These are phyloP conservation scores for Catocala sponsa DNA, from an alignment of 2,888 invertebrate species.

Conservation along the genomic window DNA sequence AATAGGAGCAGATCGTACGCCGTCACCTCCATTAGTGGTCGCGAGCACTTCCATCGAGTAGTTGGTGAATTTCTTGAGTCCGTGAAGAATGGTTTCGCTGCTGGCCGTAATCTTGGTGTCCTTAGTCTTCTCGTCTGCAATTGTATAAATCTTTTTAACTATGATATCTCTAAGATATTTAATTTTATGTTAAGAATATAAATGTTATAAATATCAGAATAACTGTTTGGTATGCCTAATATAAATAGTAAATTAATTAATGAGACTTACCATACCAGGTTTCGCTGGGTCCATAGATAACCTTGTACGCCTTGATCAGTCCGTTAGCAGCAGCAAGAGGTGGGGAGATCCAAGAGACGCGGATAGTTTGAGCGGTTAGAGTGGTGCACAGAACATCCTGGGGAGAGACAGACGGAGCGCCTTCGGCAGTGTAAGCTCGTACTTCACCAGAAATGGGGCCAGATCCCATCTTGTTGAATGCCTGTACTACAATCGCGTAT, in stretches of 20 bases:
- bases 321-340: constrained; percentile 97
- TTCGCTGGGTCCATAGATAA: constrained; percentile 96
- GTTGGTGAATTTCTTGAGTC: constrained; percentile 97
- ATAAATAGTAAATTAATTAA: not conserved
- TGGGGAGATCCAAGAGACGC: constrained; percentile 98
- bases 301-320: constrained; percentile 98
- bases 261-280: constrained; percentile 95
- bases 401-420: constrained; percentile 96
- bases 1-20: constrained; percentile 95
- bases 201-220: not conserved
- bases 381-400: constrained; percentile 97
- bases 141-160: constrained; percentile 3
- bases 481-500: constrained; percentile 98
- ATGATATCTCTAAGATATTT: not conserved
- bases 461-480: constrained; percentile 97
- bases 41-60: constrained; percentile 99
- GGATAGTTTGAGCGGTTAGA: constrained; percentile 97
- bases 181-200: not conserved
- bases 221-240: no score
- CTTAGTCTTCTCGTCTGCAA: constrained; percentile 94
- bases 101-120: constrained; percentile 97
- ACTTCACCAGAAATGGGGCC: constrained; percentile 97
- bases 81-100: constrained; percentile 97
- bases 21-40: constrained; percentile 98
- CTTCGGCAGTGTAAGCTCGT: constrained; percentile 97